Base-by-base conservation (phyloP, 2,888 invertebrate genomes). In the Agrilus cyanescens region DNA sequence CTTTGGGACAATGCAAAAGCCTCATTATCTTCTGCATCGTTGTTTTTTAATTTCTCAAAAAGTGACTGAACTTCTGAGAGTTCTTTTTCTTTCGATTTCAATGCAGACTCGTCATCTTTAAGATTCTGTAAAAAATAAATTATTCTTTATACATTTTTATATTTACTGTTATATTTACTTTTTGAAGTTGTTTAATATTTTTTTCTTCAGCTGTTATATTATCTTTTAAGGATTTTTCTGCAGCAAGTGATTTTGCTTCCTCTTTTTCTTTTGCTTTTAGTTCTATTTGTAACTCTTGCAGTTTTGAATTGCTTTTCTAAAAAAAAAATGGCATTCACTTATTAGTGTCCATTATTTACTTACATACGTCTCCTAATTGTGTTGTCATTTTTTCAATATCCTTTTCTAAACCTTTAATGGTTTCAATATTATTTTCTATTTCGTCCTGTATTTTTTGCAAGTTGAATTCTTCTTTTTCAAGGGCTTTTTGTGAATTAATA, bases 1-100 rank as follows among this genome's bases (percentile, higher is more conserved):
- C 78, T 78, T 66, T 90, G 85, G 0, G 93, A 88, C 30, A 71
- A 73, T 7, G 71, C 70, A 50, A 87, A 74, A 1, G 80, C 81
- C 40, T 78, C 76, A 12, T 73, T 72, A 59, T 88, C 84, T 1
- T 63, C 59, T 41, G 75, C 71, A 57, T 85, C 84, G 5, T 77
- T 75, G 15, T 75, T 67, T 48, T 82, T 80, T 8, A 93, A 69
- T 3, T 67, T 70, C 45, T 81, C 78, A 59, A 88, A 85, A 29
- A 78, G 69, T 1, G 71, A 71, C 41, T 80, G 74, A 7, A 69
- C 69, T 58, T 80, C 73, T 4, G 70, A 66, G 50, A 82, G 67
- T 53, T 77, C 74, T 12, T 71, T 68, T 55, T 76, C 67, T 60
- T 85, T 85, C 3, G 60, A 62, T n/a, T 56, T 57, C 13, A 84